Percentiles rank a stretch among this genome's conserved stretches.
Evolutionary conservation across 2,797 vertebrate genomes (phyloP).

Genomic region (Geotrypetes seraphini): DNA sequence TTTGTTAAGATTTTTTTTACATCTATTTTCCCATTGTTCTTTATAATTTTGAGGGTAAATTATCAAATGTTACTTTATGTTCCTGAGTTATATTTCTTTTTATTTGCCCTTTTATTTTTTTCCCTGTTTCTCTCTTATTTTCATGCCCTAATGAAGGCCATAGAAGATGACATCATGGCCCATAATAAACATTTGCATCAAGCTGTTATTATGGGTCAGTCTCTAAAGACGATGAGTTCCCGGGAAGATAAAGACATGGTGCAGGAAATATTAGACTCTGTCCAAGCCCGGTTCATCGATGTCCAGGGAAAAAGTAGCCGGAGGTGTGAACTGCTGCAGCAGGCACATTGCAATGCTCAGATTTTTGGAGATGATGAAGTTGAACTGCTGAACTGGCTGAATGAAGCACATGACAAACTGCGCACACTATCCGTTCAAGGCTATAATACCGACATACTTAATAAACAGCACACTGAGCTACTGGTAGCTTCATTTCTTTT

Average conservation of each 20-base stretch:
- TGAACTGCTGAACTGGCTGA: constrained; percentile 95
- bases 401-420: constrained; percentile 72
- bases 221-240: constrained; percentile 79
- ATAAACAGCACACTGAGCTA: constrained; percentile 78
- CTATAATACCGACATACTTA: constrained; percentile 67
- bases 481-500: constrained; percentile 73
- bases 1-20: constrained; percentile 28
- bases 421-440: constrained; percentile 73
- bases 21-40: constrained; percentile 32
- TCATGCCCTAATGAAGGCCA: constrained; percentile 59
- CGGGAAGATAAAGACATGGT: constrained; percentile 89
- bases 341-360: constrained; percentile 87
- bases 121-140: constrained; percentile 27
- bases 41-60: constrained; percentile 1
- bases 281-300: constrained; percentile 78
- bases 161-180: constrained; percentile 86
- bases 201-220: constrained; percentile 81
- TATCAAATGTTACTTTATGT: constrained; percentile 1
- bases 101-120: constrained; percentile 39
- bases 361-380: constrained; percentile 95
- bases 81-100: constrained; percentile 42
- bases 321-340: constrained; percentile 81
- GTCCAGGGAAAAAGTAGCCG: constrained; percentile 81
- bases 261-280: constrained; percentile 80
- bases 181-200: constrained; percentile 84